phyloP scores from a whole-genome alignment of 2,113 vertebrate genomes.

The Gallinago paraguaiae region DNA sequence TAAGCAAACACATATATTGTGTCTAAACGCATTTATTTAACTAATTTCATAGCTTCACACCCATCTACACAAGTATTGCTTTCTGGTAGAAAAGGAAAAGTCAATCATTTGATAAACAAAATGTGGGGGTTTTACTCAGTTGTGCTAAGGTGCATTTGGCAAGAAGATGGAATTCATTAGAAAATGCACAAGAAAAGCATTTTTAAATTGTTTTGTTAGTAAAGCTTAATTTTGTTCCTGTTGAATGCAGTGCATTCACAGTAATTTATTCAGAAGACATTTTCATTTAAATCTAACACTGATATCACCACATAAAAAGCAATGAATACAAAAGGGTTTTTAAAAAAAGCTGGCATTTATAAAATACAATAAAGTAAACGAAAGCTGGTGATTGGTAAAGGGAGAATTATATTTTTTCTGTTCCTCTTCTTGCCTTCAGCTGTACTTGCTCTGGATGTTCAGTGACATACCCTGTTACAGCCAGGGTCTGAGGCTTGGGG shows the following conservation, averaged over 20 bases:
- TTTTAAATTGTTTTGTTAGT: constrained; percentile 32
- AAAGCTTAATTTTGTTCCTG: constrained; percentile 28
- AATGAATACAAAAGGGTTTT: not conserved
- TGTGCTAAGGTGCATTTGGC: not conserved
- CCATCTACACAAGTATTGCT: not conserved
- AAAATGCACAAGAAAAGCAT: constrained; percentile 9
- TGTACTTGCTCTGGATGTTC: not conserved
- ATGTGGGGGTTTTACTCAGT: not conserved
- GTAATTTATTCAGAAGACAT: constrained; percentile 13
- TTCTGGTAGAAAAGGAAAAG: not conserved
- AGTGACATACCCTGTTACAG: not conserved
- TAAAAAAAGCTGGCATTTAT: not conserved
- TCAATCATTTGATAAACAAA: not conserved
- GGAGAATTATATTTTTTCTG: not conserved
- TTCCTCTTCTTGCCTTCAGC: not conserved
- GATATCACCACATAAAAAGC: not conserved
- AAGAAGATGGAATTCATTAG: not conserved
- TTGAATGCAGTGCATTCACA: not conserved
- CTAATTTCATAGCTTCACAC: not conserved
- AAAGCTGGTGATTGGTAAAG: not conserved
- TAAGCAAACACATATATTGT: not conserved
- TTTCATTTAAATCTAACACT: constrained; percentile 37
- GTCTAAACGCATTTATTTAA: not conserved
- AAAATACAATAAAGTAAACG: not conserved
- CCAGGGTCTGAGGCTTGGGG: not conserved